A percentile compares a stretch with the other conserved stretches of the same genome.
Evolutionary conservation across 2,113 vertebrate species (phyloP).

Genomic region (Pavo muticus): DNA sequence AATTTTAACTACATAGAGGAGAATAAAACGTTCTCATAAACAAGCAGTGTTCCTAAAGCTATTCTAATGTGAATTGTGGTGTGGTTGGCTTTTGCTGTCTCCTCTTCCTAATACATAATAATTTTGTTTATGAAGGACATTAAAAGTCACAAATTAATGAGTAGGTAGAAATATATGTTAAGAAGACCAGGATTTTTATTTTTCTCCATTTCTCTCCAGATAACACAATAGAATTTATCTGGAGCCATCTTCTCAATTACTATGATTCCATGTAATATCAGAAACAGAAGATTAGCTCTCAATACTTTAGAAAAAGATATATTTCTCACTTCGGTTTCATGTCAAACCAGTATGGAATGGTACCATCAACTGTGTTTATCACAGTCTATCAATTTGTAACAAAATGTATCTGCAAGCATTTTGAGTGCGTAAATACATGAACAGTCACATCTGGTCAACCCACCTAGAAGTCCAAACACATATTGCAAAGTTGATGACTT

Average conservation of each 20-base stretch:
- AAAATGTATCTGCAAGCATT: background rate
- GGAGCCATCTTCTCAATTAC: background rate
- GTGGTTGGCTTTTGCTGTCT: background rate
- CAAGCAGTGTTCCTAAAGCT: constrained; percentile 3
- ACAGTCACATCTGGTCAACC: background rate
- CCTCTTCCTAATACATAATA: background rate
- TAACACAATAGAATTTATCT: background rate
- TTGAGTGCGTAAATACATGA: background rate
- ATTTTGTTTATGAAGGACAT: background rate
- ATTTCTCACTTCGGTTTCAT: background rate
- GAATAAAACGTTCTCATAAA: constrained; percentile 12
- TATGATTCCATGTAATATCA: background rate
- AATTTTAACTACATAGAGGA: constrained; percentile 12
- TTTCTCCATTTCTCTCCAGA: background rate
- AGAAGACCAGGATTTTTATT: background rate
- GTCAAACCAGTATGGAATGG: background rate
- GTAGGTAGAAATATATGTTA: background rate
- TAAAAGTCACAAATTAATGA: constrained; percentile 2
- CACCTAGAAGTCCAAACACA: background rate
- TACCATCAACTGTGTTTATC: background rate
- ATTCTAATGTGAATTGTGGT: background rate
- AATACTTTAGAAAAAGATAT: background rate
- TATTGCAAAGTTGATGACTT: background rate
- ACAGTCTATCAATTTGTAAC: background rate
- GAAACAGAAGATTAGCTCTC: background rate